A percentile compares a stretch with the other conserved stretches of the same genome.
Conservation (phyloP, 2,113 vertebrate genomes). For the Lutjanus erythropterus region DNA sequence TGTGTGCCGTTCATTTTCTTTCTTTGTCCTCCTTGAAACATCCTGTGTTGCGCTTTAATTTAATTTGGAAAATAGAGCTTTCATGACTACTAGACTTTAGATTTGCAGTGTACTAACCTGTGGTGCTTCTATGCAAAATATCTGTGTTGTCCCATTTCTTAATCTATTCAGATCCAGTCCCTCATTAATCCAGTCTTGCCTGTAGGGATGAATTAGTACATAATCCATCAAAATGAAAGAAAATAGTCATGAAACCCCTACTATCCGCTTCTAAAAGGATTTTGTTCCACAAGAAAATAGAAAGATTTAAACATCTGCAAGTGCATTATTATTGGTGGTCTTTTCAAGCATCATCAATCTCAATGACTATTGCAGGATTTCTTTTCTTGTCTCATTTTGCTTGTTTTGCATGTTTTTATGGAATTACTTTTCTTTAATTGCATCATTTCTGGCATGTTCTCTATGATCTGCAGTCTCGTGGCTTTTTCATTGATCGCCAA, state of each 20-base stretch:
- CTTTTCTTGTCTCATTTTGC: slow-evolving; percentile 70
- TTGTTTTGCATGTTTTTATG: slow-evolving; percentile 59
- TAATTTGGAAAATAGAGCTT: slow-evolving; percentile 81
- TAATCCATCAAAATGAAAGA: slow-evolving; percentile 27
- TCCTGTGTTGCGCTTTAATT: slow-evolving; percentile 79
- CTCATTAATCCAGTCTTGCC: slow-evolving; percentile 16
- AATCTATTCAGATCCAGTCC: slow-evolving; percentile 17
- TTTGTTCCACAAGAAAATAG: slow-evolving; percentile 49
- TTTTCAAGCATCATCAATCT: slow-evolving; percentile 76
- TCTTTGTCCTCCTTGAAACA: slow-evolving; percentile 65
- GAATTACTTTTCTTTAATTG: slow-evolving; percentile 56
- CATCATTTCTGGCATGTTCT: slow-evolving; percentile 75
- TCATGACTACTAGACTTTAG: slow-evolving; percentile 77
- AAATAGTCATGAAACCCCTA: slow-evolving; percentile 82
- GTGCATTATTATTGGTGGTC: slow-evolving; percentile 79
- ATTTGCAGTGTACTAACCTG: slow-evolving; percentile 47
- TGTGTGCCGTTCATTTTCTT: slow-evolving; percentile 70
- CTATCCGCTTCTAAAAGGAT: slow-evolving; percentile 52
- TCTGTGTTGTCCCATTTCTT: slow-evolving; percentile 40
- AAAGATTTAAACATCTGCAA: slow-evolving; percentile 73
- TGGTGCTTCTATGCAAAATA: slow-evolving; percentile 61
- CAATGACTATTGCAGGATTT: slow-evolving; percentile 77
- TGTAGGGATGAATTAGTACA: slow-evolving; percentile 39
- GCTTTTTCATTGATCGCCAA: slow-evolving; percentile 72
- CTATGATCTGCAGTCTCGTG: slow-evolving; percentile 66